Base-by-base conservation (phyloP, 1,140 invertebrate genomes). In the Neodiprion pinetum region DNA sequence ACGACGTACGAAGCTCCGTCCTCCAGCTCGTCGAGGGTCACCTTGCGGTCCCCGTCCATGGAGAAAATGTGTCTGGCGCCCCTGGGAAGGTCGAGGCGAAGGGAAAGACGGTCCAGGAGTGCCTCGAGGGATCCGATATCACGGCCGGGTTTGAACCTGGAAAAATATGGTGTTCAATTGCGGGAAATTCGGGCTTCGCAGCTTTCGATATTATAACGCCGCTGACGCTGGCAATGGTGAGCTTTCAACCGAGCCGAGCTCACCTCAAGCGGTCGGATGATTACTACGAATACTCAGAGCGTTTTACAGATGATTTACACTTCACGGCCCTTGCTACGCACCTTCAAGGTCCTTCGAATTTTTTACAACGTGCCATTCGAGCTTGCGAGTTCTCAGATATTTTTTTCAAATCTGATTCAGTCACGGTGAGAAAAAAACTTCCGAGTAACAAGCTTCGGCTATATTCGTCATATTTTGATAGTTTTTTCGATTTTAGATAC, bases 1-100 rank as follows among this genome's bases (percentile, higher is more conserved):
- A 96, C 95, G 73, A 98, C 95, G 84, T 98, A 98, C 10, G 94
- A 94, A n/a, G 93, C 93, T 12, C 96, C 96, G 82, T 97, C 95
- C 82, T 96, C 93, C 66, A 98, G 89, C 80, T 98, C 96, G 70
- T 96, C 95, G 40, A 98, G 88, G 76, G 92, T 91, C 80, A 94
- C 92, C 79, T 97, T 95, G 65, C 95, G 90, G 76, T 94, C 92
- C 0, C 97, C 97, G 77, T 97, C 96, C 92, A 96, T 94, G 0
- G 95, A 94, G 85, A 98, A 98, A 72, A 98, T 94, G 84, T 96
- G 96, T 67, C 95, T 89, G 50, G 95, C 95, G n/a, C 95, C 95
- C 75, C 94, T 89, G 0, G 95, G 94, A 70, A 97, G 83, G 79
- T 96, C 95, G 88, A 96, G 91, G 67, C 95, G 91, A 69, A 95